Evolutionary conservation across 1,140 invertebrate species (phyloP), one percentile per base, ranked within the genome.

Genomic region (Riptortus pedestris): DNA sequence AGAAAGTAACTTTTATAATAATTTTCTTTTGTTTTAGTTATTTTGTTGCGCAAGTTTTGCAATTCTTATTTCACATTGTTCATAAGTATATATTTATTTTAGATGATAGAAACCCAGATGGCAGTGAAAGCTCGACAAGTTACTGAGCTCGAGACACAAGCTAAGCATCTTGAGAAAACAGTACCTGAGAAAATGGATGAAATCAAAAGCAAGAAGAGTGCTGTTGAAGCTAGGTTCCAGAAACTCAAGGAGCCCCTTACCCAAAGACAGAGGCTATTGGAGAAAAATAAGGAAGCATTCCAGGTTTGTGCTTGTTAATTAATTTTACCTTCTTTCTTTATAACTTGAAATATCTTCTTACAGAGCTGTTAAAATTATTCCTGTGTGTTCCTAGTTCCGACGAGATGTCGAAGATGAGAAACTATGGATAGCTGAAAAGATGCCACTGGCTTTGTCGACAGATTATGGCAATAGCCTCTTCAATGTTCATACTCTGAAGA

Each of bases 331-430:
- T 22, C 7, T 22, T 9, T 24, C n/a, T 43, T n/a, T 43, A 11
- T 11, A 9, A 11, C 38, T 11, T 43, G 9, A 43, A 43, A 9
- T 11, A 43, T 43, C n/a, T 11, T 43, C 9, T n/a, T 43, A 52
- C 7, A 20, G 20, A 14, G 48, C 20, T 12, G 20, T 20, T 7
- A 12, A 12, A 7, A n/a, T 62, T 59, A 18, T 64, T 67, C 27
- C 45, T 55, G 27, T 59, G 28, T 33, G 7, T 22, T 31, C 67
- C 28, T 57, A 72, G 76, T 99, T 99, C 80, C 83, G 94, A 38
- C 84, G 97, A 65, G 96, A 99, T 76, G 86, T 99, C 60, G 97
- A 99, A 73, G 97, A 99, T 76, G 97, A 99, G 76, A 96, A 97
- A 70, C 76, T 98, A 9, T 99, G 96, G 96, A 94, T 99, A 65